phyloP scores from a whole-genome alignment of 2,797 vertebrate species.

The Antennarius maculatus region DNA sequence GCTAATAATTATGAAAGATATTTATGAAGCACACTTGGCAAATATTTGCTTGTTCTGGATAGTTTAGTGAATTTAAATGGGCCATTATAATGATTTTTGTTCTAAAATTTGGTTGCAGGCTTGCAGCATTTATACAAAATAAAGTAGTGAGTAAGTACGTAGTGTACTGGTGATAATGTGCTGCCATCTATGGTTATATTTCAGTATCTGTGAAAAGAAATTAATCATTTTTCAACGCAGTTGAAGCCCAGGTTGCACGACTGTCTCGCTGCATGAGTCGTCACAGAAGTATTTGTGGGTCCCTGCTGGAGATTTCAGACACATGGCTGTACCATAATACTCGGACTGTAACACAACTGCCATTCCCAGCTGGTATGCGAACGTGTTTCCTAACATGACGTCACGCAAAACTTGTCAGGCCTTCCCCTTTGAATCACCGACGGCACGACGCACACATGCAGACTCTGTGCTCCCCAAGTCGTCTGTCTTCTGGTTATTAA shows the following conservation, averaged over 20 bases:
- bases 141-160: no score
- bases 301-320: slow-evolving; percentile 51
- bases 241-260: slow-evolving; percentile 17
- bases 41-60: no score
- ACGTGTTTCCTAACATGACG: slow-evolving; percentile 52
- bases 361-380: slow-evolving; percentile 59
- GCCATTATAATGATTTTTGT: background rate
- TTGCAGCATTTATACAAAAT: background rate
- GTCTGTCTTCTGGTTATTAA: slow-evolving; percentile 52
- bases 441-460: slow-evolving; percentile 16
- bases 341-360: slow-evolving; percentile 57
- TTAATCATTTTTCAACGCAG: background rate
- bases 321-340: slow-evolving; percentile 31
- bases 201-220: background rate
- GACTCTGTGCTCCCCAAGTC: slow-evolving; percentile 11
- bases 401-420: slow-evolving; percentile 52
- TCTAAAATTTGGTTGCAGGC: background rate
- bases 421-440: slow-evolving; percentile 58
- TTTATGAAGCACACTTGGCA: no score
- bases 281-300: slow-evolving; percentile 50
- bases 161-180: background rate
- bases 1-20: no score
- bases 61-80: no score
- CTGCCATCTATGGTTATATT: background rate
- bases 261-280: slow-evolving; percentile 36